Evolutionary conservation across 2,888 invertebrate species (phyloP).

Genomic region (Drosophila silvestris): DNA sequence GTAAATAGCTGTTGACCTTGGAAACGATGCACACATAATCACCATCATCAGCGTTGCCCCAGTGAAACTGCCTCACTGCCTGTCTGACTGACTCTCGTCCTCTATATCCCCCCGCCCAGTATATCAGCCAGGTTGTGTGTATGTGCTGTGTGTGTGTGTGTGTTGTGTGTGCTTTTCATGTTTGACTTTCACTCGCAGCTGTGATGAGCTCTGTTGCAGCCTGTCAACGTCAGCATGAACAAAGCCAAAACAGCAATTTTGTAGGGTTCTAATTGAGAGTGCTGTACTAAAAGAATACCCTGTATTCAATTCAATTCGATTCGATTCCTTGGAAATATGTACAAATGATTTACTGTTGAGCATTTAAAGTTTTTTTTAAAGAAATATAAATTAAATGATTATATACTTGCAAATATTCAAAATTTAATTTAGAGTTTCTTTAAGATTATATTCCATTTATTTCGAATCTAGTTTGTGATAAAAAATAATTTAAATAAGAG

Average conservation of each 20-base stretch:
- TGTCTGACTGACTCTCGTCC: conserved; percentile 3
- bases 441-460: neutral
- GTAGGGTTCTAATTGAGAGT: neutral
- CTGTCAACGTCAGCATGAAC: conserved; percentile 59
- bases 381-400: neutral
- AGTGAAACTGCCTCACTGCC: conserved; percentile 13
- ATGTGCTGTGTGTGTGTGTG: conserved; percentile 20
- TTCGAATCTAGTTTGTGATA: neutral
- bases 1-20: conserved; percentile 67
- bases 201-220: conserved; percentile 61
- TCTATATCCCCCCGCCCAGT: conserved; percentile 30
- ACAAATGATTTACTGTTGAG: neutral
- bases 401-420: neutral
- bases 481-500: neutral
- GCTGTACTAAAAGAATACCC: neutral
- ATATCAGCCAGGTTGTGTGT: conserved; percentile 38
- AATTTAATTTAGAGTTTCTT: neutral
- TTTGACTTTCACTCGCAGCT: conserved; percentile 79
- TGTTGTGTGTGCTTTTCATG: conserved; percentile 51
- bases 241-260: conserved; percentile 20
- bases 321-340: neutral
- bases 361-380: neutral
- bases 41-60: conserved; percentile 33
- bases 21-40: conserved; percentile 48
- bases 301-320: no score